phyloP scores from a whole-genome alignment of 2,797 vertebrate species.

The Coendou prehensilis region DNA sequence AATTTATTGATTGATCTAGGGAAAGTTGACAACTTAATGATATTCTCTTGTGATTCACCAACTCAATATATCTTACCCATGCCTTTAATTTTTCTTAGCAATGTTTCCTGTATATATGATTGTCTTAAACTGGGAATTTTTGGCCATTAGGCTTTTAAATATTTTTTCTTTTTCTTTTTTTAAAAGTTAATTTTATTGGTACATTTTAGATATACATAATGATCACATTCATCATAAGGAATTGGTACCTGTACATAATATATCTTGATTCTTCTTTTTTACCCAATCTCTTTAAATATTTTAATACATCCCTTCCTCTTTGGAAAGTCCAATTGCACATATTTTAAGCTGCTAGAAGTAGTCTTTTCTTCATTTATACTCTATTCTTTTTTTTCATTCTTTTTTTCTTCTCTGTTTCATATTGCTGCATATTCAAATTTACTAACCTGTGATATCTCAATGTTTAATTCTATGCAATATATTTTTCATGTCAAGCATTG shows the following conservation, averaged over 20 bases:
- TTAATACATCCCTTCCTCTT: neutral
- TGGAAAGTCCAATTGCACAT: neutral
- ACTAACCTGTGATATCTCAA: neutral
- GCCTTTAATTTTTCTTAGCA: slow-evolving; percentile 36
- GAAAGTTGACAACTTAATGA: slow-evolving; percentile 38
- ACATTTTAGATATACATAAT: neutral
- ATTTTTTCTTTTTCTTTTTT: neutral
- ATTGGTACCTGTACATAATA: neutral
- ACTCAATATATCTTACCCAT: neutral
- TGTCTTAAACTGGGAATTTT: neutral
- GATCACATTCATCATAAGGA: neutral
- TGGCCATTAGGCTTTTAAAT: neutral
- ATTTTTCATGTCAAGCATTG: slow-evolving; percentile 1
- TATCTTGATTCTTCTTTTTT: neutral
- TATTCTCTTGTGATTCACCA: neutral
- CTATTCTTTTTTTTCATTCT: neutral
- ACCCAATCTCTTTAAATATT: neutral
- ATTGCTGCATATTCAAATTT: slow-evolving; percentile 13
- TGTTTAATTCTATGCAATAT: neutral
- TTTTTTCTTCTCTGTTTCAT: neutral
- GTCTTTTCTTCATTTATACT: neutral
- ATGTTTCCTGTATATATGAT: neutral
- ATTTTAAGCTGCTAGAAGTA: neutral
- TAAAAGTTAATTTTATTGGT: neutral
- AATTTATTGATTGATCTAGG: neutral